phyloP scores from a whole-genome alignment of 1,140 invertebrate genomes.

The Diprion similis region DNA sequence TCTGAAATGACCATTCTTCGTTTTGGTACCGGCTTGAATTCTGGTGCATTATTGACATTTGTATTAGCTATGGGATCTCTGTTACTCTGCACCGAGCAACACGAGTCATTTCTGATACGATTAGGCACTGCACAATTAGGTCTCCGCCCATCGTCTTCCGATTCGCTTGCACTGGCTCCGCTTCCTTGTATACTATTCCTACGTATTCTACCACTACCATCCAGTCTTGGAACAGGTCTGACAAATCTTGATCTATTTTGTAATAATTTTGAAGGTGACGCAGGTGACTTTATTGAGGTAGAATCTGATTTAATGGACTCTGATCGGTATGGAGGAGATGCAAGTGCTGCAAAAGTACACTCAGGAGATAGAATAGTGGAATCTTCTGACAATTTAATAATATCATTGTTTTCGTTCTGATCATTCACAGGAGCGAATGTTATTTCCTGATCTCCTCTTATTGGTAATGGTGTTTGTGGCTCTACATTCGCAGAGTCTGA shows the following conservation, averaged over 20 bases:
- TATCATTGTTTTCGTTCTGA: background rate
- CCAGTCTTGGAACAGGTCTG: constrained; percentile 52
- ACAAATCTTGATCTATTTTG: constrained; percentile 50
- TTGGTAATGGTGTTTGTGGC: background rate
- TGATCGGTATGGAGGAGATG: background rate
- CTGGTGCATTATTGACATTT: constrained; percentile 12
- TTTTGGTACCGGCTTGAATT: constrained; percentile 38
- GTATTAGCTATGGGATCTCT: constrained; percentile 34
- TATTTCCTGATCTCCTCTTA: background rate
- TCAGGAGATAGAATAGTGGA: background rate
- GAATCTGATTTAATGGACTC: constrained; percentile 1
- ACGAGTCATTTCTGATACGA: constrained; percentile 56
- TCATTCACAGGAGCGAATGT: background rate
- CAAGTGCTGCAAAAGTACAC: background rate
- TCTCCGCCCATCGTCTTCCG: constrained; percentile 54
- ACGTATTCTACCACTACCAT: constrained; percentile 51
- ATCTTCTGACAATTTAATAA: background rate
- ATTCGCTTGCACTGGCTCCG: constrained; percentile 57
- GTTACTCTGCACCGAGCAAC: constrained; percentile 48
- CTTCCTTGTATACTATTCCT: constrained; percentile 60
- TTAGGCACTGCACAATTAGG: constrained; percentile 26
- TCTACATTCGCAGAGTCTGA: background rate
- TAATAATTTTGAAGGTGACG: constrained; percentile 38
- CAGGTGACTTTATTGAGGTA: constrained; percentile 19
- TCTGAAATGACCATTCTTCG: constrained; percentile 52